A percentile compares a stretch with the other conserved stretches of the same genome.
Evolutionary conservation across 2,113 vertebrate species (phyloP).

Genomic region (Pteropus alecto): DNA sequence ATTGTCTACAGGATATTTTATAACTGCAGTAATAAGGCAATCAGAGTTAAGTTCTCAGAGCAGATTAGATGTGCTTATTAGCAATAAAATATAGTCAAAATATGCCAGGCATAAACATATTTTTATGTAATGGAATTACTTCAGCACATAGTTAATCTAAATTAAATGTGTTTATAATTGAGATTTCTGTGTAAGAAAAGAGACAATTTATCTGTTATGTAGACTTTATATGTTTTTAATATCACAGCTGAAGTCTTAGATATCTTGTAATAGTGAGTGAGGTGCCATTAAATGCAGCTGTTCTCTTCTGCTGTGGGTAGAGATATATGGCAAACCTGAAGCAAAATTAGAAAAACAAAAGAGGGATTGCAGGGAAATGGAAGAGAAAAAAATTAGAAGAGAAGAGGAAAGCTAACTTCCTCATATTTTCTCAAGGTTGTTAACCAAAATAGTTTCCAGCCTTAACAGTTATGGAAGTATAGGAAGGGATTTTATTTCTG

Average conservation of each 20-base stretch:
- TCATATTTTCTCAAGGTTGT: not conserved
- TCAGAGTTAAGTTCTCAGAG: conserved; percentile 27
- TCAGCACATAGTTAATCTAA: conserved; percentile 50
- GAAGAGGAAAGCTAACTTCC: not conserved
- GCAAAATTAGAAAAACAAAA: conserved; percentile 36
- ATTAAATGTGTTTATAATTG: conserved; percentile 59
- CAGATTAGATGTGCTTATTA: conserved; percentile 51
- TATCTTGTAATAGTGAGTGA: conserved; percentile 67
- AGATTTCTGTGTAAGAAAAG: conserved; percentile 18
- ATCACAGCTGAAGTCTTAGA: conserved; percentile 40
- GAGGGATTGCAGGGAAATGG: not conserved
- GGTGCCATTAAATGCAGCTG: conserved; percentile 31
- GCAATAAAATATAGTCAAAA: conserved; percentile 49
- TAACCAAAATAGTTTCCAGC: not conserved
- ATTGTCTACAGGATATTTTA: not conserved
- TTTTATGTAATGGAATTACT: conserved; percentile 50
- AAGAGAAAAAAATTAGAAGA: not conserved
- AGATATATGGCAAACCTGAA: conserved; percentile 48
- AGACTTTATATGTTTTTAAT: conserved; percentile 50
- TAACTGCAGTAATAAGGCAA: not conserved
- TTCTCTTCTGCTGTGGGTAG: conserved; percentile 9
- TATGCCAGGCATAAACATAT: conserved; percentile 11
- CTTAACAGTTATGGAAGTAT: not conserved
- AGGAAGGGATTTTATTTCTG: not conserved
- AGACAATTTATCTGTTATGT: conserved; percentile 27